A percentile compares a stretch with the other conserved stretches of the same genome.
phyloP scores from a whole-genome alignment of 1,140 invertebrate genomes.

The Samia ricini region DNA sequence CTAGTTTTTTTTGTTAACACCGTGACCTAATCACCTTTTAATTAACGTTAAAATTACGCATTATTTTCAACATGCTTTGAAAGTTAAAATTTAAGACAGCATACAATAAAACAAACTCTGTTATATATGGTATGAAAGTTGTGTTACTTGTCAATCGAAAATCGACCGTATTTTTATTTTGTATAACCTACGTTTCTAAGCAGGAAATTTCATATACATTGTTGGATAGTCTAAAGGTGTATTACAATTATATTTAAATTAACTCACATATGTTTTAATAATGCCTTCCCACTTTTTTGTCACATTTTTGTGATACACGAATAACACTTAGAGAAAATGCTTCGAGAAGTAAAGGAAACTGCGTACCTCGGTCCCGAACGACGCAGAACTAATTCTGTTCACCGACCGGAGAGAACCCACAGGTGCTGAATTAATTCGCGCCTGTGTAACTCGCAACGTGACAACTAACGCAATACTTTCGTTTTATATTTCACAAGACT shows the following conservation, averaged over 20 bases:
- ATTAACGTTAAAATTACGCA: no score
- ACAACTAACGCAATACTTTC: background rate
- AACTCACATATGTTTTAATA: background rate
- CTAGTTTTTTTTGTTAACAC: no score
- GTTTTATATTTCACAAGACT: background rate
- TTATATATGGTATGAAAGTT: no score
- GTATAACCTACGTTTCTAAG: background rate
- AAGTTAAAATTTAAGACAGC: no score
- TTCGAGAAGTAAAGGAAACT: background rate
- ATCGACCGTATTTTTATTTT: background rate
- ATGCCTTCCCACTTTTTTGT: background rate
- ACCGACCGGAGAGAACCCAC: background rate
- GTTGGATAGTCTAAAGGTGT: background rate
- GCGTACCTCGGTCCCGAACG: background rate
- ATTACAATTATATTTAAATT: background rate
- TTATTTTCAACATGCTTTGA: no score
- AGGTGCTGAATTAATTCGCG: constrained; percentile 1
- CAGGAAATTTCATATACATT: background rate
- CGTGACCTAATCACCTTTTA: no score
- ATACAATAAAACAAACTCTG: no score
- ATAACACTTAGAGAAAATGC: background rate
- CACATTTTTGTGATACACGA: background rate
- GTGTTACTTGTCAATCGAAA: no score
- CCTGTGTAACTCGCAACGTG: background rate
- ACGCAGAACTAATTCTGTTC: background rate